Evolutionary conservation across 2,888 invertebrate genomes (phyloP).

Genomic region (Noctua janthe): DNA sequence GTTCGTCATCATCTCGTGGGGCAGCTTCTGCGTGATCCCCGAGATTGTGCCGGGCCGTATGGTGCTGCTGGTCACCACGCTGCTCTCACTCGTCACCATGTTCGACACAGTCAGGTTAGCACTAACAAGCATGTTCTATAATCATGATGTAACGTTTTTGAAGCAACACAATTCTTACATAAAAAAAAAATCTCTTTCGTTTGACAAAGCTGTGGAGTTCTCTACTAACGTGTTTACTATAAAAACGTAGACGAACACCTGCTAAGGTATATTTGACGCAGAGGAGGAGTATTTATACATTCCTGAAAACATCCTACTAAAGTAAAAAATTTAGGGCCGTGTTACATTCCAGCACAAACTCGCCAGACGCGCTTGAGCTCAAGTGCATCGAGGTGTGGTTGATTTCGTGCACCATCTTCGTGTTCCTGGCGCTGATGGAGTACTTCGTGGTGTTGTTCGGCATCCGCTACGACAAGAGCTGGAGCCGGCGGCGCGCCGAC

Average conservation of each 20-base stretch:
- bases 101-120: slow-evolving; percentile 91
- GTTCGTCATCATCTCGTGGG: slow-evolving; percentile 92
- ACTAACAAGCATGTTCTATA: neutral
- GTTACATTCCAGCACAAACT: slow-evolving; percentile 89
- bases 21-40: slow-evolving; percentile 92
- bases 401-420: slow-evolving; percentile 92
- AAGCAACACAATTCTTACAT: neutral
- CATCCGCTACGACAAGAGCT: slow-evolving; percentile 92
- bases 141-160: neutral
- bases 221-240: neutral
- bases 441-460: slow-evolving; percentile 92
- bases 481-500: slow-evolving; percentile 88
- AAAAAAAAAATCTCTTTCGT: neutral
- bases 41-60: slow-evolving; percentile 92
- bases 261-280: neutral
- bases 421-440: slow-evolving; percentile 91
- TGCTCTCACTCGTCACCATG: slow-evolving; percentile 92
- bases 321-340: slow-evolving; percentile 10
- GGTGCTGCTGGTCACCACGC: slow-evolving; percentile 91
- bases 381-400: slow-evolving; percentile 93
- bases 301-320: neutral
- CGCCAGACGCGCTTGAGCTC: slow-evolving; percentile 91
- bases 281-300: neutral
- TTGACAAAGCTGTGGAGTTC: slow-evolving; percentile 3
- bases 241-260: neutral